phyloP scores from a whole-genome alignment of 1,140 invertebrate species.

The Acromyrmex charruanus region DNA sequence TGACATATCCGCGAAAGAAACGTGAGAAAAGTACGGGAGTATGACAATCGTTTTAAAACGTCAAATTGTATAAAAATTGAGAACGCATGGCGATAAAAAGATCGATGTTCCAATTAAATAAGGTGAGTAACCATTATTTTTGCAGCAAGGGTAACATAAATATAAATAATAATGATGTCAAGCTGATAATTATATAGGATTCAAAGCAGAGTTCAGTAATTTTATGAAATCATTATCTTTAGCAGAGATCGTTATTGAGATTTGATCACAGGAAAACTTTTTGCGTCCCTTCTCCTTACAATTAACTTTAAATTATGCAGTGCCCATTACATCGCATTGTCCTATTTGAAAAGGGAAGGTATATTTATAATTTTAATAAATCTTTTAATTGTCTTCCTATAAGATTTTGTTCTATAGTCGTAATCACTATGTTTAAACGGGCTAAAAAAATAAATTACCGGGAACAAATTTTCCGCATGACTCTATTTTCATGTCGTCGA shows the following conservation, averaged over 20 bases:
- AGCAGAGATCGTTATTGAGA: neutral
- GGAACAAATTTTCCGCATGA: constrained; percentile 17
- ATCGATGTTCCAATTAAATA: neutral
- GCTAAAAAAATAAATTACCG: constrained; percentile 55
- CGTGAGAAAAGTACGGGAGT: neutral
- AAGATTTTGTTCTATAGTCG: constrained; percentile 43
- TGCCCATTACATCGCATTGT: constrained; percentile 29
- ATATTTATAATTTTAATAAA: constrained; percentile 43
- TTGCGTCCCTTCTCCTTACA: constrained; percentile 7
- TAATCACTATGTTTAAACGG: constrained; percentile 41
- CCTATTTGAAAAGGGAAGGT: constrained; percentile 20
- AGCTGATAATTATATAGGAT: neutral
- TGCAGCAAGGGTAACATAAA: neutral
- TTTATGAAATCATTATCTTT: constrained; percentile 22
- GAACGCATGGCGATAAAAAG: neutral
- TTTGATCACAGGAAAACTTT: constrained; percentile 45
- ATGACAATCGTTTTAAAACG: neutral
- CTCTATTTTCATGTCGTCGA: constrained; percentile 17
- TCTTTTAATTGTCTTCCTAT: constrained; percentile 26
- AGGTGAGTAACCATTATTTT: neutral
- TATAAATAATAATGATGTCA: neutral
- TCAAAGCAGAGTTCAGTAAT: neutral
- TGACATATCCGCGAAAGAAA: constrained; percentile 42
- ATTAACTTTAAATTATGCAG: constrained; percentile 40
- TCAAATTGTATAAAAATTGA: neutral